Base-by-base conservation (phyloP, 2,113 vertebrate species). In the Platichthys stellatus region DNA sequence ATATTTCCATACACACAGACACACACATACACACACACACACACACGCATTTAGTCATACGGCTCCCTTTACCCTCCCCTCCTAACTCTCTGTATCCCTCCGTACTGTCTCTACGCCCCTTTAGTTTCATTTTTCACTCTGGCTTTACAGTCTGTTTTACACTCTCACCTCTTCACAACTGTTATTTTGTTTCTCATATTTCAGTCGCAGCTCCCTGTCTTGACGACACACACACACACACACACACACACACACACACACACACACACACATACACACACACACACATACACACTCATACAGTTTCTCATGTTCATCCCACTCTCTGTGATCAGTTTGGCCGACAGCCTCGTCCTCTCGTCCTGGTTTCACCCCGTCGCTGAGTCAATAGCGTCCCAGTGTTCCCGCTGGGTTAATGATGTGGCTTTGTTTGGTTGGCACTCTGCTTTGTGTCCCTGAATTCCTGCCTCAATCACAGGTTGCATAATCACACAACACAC, bases 371-470 rank as follows among this genome's bases (percentile, higher is more conserved):
- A 87, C 77, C 81, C 78, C 53, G 40, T 28, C 47, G 72, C 67
- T 78, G 83, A 82, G 83, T 91, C 80, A 81, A 88, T 90, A 75
- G 73, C 23, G 63, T 21, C 73, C 76, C 79, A 78, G 78, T 74
- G 63, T 89, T 82, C 82, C 65, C 3, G 56, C 77, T 81, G 81
- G 59, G 85, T 68, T 89, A 89, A 90, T 86, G 86, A 90, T 90
- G 89, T 79, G 81, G 69, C 71, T 86, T 91, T 91, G 78, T 89
- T 87, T 80, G 54, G 43, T 64, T 43, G 64, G 69, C 70, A 47
- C 72, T 75, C 69, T 5, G 80, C 76, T 88, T 89, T 91, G 82
- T 90, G 43, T 67, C 69, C 47, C 76, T 43, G 85, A 86, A 92
- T 89, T 91, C 87, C 76, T 74, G 23, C 74, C 63, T 79, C 70